These are phyloP conservation scores for Phainopepla nitens DNA, from an alignment of 2,113 vertebrate genomes.

Conservation along the genomic window DNA sequence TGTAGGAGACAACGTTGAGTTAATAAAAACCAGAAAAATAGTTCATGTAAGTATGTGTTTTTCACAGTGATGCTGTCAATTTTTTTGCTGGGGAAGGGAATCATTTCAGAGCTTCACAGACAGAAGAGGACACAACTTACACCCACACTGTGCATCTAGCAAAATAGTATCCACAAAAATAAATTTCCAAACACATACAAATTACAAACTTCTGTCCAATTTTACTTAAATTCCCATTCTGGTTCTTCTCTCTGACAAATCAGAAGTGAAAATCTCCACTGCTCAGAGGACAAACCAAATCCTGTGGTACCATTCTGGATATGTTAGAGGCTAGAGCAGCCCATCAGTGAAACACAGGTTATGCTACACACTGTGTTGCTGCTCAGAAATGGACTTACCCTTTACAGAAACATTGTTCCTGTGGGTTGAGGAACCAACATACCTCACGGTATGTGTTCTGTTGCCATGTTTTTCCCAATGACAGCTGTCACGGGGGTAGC, in stretches of 20 bases:
- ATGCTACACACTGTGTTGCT: not conserved
- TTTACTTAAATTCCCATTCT: not conserved
- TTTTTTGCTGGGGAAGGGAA: not conserved
- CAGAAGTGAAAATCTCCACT: not conserved
- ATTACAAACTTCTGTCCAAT: constrained; percentile 39
- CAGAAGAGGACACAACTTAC: constrained; percentile 38
- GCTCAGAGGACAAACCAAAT: not conserved
- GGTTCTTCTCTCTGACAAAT: not conserved
- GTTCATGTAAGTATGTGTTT: constrained; percentile 45
- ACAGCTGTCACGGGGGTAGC: not conserved
- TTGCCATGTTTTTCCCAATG: not conserved
- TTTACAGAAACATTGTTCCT: not conserved
- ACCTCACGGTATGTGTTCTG: not conserved
- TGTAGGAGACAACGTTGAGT: constrained; percentile 68
- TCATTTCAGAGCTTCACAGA: constrained; percentile 23
- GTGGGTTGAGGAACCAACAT: not conserved
- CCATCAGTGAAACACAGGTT: not conserved
- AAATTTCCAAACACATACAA: constrained; percentile 76
- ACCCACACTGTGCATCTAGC: constrained; percentile 59
- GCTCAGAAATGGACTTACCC: not conserved
- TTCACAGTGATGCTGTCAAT: constrained; percentile 23
- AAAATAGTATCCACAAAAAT: constrained; percentile 62
- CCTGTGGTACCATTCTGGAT: not conserved
- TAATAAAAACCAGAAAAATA: constrained; percentile 71
- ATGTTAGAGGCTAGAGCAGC: not conserved